Percentiles rank a stretch among this genome's conserved stretches.
These are phyloP conservation scores for Aproaerema taeniolella DNA, from an alignment of 2,888 invertebrate genomes.

Conservation along the genomic window DNA sequence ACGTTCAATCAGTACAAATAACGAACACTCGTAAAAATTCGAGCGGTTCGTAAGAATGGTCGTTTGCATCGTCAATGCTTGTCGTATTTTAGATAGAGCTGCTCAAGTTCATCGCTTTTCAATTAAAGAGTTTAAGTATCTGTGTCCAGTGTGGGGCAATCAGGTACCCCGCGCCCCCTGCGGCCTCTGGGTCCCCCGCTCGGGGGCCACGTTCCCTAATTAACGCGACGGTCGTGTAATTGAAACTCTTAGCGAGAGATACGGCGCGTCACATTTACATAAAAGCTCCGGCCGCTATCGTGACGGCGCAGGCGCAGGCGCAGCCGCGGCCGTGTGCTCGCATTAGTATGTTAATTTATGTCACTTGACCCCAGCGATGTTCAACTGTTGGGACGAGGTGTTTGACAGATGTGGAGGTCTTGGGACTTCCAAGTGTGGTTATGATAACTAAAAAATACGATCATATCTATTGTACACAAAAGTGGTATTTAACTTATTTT, in stretches of 20 bases:
- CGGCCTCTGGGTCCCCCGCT: background rate
- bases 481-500: no score
- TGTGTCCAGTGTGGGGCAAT: slow-evolving; percentile 6
- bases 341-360: slow-evolving; percentile 31
- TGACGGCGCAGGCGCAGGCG: slow-evolving; percentile 13
- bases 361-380: slow-evolving; percentile 13
- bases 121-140: slow-evolving; percentile 13
- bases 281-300: slow-evolving; percentile 21
- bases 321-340: slow-evolving; percentile 12
- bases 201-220: slow-evolving; percentile 16
- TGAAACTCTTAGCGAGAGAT: slow-evolving; percentile 33
- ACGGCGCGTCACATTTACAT: slow-evolving; percentile 32
- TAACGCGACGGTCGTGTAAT: slow-evolving; percentile 30
- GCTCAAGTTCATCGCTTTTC: slow-evolving; percentile 9
- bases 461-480: no score
- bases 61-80: slow-evolving; percentile 12
- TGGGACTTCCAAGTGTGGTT: no score
- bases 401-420: background rate
- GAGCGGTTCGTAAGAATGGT: slow-evolving; percentile 13
- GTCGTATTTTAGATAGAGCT: slow-evolving; percentile 1
- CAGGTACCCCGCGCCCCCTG: background rate
- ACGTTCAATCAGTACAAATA: slow-evolving; percentile 4
- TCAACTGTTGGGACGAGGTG: no score
- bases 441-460: no score
- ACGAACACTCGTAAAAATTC: slow-evolving; percentile 1